Conservation (phyloP, 1,140 invertebrate species). For the Pogonomyrmex californicus region DNA sequence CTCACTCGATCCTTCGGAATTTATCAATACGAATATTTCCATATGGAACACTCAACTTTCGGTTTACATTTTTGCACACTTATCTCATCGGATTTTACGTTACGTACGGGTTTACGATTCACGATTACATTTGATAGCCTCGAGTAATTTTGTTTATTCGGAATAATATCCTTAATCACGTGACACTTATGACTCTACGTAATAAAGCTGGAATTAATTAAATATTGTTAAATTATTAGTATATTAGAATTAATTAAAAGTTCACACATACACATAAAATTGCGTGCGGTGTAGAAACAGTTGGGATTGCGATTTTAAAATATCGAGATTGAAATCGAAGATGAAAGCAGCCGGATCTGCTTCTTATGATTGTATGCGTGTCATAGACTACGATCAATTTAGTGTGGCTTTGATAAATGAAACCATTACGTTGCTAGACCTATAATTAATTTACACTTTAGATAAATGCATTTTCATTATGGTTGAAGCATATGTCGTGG, state of each 20-base stretch:
- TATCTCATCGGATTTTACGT: not conserved
- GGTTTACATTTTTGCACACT: not conserved
- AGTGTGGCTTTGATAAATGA: conserved; percentile 67
- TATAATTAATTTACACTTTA: conserved; percentile 67
- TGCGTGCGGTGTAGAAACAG: not conserved
- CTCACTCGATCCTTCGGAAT: conserved; percentile 30
- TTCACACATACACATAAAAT: not conserved
- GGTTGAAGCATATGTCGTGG: conserved; percentile 43
- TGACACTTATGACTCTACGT: not conserved
- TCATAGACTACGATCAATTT: conserved; percentile 12
- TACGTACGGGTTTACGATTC: too few species aligned
- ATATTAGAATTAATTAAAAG: conserved; percentile 22
- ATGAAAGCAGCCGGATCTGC: conserved; percentile 20
- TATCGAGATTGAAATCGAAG: not conserved
- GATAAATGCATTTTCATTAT: conserved; percentile 50
- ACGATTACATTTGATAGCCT: not conserved
- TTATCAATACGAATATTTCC: not conserved
- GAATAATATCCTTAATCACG: not conserved
- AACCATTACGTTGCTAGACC: conserved; percentile 52
- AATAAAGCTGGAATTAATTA: not conserved
- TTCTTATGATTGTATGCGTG: not conserved
- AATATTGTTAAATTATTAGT: not conserved
- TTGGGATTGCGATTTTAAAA: not conserved
- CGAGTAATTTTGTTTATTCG: not conserved
- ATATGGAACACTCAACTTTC: not conserved